Evolutionary conservation across 1,140 invertebrate species (phyloP).

Genomic region (Metopolophium dirhodum): DNA sequence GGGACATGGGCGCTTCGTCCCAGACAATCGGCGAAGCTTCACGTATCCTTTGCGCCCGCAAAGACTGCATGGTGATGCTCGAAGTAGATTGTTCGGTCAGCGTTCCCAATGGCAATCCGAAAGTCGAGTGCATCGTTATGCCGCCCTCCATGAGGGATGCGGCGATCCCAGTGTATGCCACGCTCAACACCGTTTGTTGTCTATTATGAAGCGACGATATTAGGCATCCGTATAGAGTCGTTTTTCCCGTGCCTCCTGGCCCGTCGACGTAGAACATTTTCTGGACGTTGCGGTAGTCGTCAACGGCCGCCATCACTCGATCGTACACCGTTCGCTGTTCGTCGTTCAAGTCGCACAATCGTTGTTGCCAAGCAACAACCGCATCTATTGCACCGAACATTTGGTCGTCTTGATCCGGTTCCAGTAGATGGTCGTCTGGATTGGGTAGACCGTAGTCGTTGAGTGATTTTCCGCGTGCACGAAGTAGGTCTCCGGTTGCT

Average conservation of each 20-base stretch:
- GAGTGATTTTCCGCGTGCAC: not conserved
- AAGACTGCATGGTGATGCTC: too few relatives aligned
- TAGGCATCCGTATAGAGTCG: too few relatives aligned
- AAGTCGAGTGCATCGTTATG: too few relatives aligned
- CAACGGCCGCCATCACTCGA: not conserved
- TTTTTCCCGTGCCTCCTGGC: constrained; percentile 40
- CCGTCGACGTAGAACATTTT: constrained; percentile 60
- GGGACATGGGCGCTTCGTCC: too few relatives aligned
- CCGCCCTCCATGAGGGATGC: too few relatives aligned
- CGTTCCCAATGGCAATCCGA: too few relatives aligned
- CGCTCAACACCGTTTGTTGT: too few relatives aligned
- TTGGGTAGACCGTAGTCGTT: not conserved
- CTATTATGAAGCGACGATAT: too few relatives aligned
- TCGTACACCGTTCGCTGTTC: constrained; percentile 2
- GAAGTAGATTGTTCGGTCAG: too few relatives aligned
- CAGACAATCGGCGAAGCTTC: too few relatives aligned
- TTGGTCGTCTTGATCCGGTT: not conserved
- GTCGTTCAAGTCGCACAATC: not conserved
- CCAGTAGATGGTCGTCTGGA: not conserved
- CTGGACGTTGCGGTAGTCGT: not conserved
- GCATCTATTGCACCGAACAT: constrained; percentile 62
- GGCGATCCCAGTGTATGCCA: too few relatives aligned
- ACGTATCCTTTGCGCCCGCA: too few relatives aligned
- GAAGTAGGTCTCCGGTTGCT: not conserved
- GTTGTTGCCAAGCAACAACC: constrained; percentile 53